Percentiles rank a stretch among this genome's conserved stretches.
phyloP scores from a whole-genome alignment of 2,797 vertebrate genomes.

The Macropodus opercularis region DNA sequence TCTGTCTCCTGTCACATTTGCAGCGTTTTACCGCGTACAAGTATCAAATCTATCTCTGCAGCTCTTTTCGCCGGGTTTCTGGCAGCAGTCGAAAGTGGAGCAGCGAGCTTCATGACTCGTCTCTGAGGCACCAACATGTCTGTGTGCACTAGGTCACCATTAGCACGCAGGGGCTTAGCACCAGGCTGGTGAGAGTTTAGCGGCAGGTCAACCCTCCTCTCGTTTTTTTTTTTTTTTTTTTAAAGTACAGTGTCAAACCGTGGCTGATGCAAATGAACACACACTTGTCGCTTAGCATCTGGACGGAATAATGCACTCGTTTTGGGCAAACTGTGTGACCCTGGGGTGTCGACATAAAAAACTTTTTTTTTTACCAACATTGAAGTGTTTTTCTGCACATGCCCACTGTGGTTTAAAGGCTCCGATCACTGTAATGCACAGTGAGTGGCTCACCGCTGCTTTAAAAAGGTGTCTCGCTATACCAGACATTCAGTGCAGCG shows the following conservation, averaged over 20 bases:
- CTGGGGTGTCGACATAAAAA: conserved; percentile 30
- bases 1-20: conserved; percentile 22
- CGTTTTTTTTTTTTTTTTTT: no score
- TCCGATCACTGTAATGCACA: not conserved
- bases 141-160: conserved; percentile 71
- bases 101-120: conserved; percentile 55
- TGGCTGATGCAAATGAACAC: conserved; percentile 61
- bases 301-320: conserved; percentile 42
- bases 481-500: conserved; percentile 10
- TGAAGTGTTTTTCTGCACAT: no score
- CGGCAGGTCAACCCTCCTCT: conserved; percentile 64
- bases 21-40: conserved; percentile 18
- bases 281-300: conserved; percentile 49
- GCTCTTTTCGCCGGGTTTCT: conserved; percentile 35
- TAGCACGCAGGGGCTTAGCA: conserved; percentile 69
- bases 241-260: conserved; percentile 63
- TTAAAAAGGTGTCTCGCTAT: not conserved
- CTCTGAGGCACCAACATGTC: conserved; percentile 63
- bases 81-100: conserved; percentile 61
- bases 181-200: conserved; percentile 67
- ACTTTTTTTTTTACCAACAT: no score
- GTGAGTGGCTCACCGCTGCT: conserved; percentile 10
- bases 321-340: conserved; percentile 30
- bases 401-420: conserved; percentile 17
- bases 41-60: no score